phyloP scores from a whole-genome alignment of 1,140 invertebrate genomes.

The Dolichoris vasculosae region DNA sequence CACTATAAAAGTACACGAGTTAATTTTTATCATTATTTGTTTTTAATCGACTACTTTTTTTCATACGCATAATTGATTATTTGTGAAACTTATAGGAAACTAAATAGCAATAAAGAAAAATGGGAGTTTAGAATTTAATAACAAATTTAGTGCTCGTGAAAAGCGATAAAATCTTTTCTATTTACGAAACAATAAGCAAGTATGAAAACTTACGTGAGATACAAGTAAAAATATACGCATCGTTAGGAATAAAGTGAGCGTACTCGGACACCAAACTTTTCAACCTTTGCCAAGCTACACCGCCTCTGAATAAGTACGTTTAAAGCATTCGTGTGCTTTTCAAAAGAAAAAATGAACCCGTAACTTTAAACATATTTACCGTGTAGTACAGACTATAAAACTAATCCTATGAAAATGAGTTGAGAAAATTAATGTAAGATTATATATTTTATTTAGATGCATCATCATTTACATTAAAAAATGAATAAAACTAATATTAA shows the following conservation, averaged over 20 bases:
- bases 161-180: slow-evolving; percentile 8
- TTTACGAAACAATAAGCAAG: slow-evolving; percentile 27
- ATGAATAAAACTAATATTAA: too few relatives aligned
- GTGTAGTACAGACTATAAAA: neutral
- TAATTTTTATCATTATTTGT: neutral
- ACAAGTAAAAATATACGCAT: slow-evolving; percentile 4
- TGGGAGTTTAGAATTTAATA: neutral
- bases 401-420: neutral
- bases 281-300: neutral
- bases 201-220: neutral
- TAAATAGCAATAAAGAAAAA: neutral
- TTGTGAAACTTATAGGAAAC: too few relatives aligned
- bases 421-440: neutral
- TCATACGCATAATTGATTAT: too few relatives aligned
- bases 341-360: neutral
- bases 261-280: neutral
- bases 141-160: neutral
- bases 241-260: slow-evolving; percentile 41
- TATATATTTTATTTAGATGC: too few relatives aligned
- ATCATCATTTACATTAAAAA: too few relatives aligned
- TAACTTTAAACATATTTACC: neutral
- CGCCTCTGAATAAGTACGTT: neutral
- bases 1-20: neutral
- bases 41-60: neutral
- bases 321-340: neutral